Evolutionary conservation across 2,113 vertebrate species (phyloP).

Genomic region (Taurulus bubalis): DNA sequence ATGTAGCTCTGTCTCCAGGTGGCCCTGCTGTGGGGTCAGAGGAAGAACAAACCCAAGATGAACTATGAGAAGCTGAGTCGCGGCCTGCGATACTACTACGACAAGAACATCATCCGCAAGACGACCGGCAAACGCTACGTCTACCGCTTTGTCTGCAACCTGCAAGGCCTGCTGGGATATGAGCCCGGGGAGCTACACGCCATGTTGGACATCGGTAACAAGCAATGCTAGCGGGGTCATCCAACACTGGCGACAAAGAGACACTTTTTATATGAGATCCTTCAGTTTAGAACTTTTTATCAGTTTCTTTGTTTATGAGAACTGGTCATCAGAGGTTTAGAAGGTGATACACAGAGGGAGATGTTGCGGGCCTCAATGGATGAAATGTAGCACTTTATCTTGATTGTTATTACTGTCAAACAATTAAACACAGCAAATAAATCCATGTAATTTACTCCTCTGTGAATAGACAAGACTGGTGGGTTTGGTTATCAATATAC

Average conservation of each 20-base stretch:
- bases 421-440: not conserved
- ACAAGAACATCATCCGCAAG: slow-evolving; percentile 85
- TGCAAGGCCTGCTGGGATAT: slow-evolving; percentile 82
- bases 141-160: slow-evolving; percentile 81
- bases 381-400: slow-evolving; percentile 14
- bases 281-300: not conserved
- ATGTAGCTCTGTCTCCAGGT: slow-evolving; percentile 57
- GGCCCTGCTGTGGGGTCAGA: slow-evolving; percentile 77
- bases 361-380: not conserved
- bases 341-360: not conserved
- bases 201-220: slow-evolving; percentile 64
- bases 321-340: not conserved
- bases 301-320: not conserved
- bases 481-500: not conserved
- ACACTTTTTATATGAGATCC: not conserved
- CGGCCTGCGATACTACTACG: slow-evolving; percentile 82
- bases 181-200: slow-evolving; percentile 75
- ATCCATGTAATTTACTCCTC: not conserved
- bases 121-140: slow-evolving; percentile 80
- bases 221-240: slow-evolving; percentile 14
- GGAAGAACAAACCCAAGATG: slow-evolving; percentile 83
- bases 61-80: slow-evolving; percentile 82
- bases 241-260: not conserved
- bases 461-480: not conserved
- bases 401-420: slow-evolving; percentile 3